phyloP scores from a whole-genome alignment of 2,113 vertebrate species.

The Psephotus haematonotus region DNA sequence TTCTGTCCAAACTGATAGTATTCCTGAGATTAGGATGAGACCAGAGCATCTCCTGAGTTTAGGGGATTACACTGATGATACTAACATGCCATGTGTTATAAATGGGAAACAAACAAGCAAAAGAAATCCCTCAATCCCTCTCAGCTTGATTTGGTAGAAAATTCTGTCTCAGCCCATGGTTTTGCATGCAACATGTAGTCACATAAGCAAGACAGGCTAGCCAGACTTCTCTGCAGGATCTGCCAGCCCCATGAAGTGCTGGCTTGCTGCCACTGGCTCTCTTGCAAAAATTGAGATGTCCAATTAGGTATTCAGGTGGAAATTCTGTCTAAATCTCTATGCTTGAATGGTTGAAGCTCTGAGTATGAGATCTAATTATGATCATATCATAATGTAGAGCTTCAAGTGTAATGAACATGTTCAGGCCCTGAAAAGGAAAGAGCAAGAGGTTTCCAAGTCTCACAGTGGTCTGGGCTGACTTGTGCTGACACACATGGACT shows the following conservation, averaged over 20 bases:
- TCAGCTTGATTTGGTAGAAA: background rate
- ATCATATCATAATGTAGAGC: background rate
- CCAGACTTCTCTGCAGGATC: background rate
- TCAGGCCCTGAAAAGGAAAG: background rate
- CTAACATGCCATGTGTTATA: background rate
- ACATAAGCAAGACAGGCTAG: background rate
- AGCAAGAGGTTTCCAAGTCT: background rate
- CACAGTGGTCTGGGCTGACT: background rate
- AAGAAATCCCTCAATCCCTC: background rate
- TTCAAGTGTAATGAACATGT: background rate
- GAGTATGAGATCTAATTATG: background rate
- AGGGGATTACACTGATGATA: background rate
- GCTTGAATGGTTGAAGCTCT: background rate
- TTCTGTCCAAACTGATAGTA: background rate
- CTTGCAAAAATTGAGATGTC: background rate
- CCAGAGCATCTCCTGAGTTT: background rate
- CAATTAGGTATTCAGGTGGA: slow-evolving; percentile 15
- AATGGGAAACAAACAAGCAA: background rate
- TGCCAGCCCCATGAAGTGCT: background rate
- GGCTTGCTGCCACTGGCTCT: background rate
- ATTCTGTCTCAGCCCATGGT: background rate
- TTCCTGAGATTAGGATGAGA: background rate
- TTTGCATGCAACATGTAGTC: background rate
- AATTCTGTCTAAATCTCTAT: background rate
- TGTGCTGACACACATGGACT: fast-evolving